Evolutionary conservation across 2,888 invertebrate genomes (phyloP).

Genomic region (Agrenia bidenticulata): DNA sequence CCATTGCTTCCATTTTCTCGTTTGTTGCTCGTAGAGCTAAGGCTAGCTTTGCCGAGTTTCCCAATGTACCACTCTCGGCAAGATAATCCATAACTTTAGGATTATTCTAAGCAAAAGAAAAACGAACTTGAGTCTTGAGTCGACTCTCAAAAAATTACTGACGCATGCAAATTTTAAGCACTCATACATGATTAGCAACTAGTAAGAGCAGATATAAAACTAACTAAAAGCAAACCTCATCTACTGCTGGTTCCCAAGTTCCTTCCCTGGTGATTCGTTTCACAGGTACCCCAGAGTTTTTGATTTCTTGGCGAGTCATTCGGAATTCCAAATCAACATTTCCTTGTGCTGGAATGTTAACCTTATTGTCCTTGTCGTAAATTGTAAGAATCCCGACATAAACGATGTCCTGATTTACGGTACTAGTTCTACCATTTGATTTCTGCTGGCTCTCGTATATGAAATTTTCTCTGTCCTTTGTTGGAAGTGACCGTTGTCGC

Average conservation of each 20-base stretch:
- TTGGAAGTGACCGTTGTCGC: constrained; percentile 36
- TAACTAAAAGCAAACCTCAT: too few relatives aligned
- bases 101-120: too few relatives aligned
- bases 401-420: constrained; percentile 18
- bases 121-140: too few relatives aligned
- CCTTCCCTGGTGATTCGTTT: constrained; percentile 27
- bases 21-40: constrained; percentile 32
- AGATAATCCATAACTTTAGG: too few relatives aligned
- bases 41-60: too few relatives aligned
- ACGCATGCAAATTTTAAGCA: too few relatives aligned
- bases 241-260: constrained; percentile 34
- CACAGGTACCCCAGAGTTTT: constrained; percentile 18
- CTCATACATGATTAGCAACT: too few relatives aligned
- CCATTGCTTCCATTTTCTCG: constrained; percentile 4
- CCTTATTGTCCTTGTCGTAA: constrained; percentile 34
- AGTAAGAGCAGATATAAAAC: too few relatives aligned
- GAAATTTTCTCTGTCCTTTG: constrained; percentile 45
- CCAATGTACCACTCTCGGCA: too few relatives aligned
- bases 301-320: constrained; percentile 13
- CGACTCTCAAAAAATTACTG: too few relatives aligned
- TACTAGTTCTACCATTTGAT: constrained; percentile 3
- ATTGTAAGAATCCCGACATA: constrained; percentile 38
- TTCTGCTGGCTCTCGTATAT: constrained; percentile 29
- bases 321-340: constrained; percentile 25
- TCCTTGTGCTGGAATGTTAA: constrained; percentile 24